Conservation (phyloP, 2,888 invertebrate species). For the Thereva nobilitata region DNA sequence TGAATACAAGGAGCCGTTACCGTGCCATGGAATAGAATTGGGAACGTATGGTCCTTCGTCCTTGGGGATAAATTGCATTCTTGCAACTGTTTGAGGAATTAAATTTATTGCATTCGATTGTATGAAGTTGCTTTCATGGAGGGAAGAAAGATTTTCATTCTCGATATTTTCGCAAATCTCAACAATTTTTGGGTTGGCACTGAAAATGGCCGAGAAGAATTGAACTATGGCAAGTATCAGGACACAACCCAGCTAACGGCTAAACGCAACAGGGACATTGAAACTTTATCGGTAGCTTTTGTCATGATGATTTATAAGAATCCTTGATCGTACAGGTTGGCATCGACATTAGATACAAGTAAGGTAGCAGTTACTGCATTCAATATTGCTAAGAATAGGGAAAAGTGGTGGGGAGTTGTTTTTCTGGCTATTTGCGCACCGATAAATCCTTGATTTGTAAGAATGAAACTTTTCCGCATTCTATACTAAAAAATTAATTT, state of each 20-base stretch:
- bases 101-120: conserved; percentile 38
- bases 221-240: background rate
- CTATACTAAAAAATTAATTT: no score
- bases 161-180: conserved; percentile 40
- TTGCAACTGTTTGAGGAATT: conserved; percentile 41
- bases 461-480: no score
- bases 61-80: conserved; percentile 41
- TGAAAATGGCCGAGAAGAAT: conserved; percentile 7
- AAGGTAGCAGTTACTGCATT: no score
- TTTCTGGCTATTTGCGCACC: no score
- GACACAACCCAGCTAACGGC: conserved; percentile 2
- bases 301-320: conserved; percentile 39
- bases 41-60: conserved; percentile 35
- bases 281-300: conserved; percentile 25
- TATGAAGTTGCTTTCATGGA: conserved; percentile 26
- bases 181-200: conserved; percentile 30
- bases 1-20: conserved; percentile 34
- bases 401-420: no score
- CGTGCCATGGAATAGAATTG: background rate
- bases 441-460: no score
- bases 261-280: conserved; percentile 26
- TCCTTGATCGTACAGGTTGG: conserved; percentile 34
- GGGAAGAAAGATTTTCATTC: conserved; percentile 27
- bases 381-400: no score
- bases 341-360: conserved; percentile 20